Base-by-base conservation (phyloP, 2,888 invertebrate species). In the Agrilus mali region DNA sequence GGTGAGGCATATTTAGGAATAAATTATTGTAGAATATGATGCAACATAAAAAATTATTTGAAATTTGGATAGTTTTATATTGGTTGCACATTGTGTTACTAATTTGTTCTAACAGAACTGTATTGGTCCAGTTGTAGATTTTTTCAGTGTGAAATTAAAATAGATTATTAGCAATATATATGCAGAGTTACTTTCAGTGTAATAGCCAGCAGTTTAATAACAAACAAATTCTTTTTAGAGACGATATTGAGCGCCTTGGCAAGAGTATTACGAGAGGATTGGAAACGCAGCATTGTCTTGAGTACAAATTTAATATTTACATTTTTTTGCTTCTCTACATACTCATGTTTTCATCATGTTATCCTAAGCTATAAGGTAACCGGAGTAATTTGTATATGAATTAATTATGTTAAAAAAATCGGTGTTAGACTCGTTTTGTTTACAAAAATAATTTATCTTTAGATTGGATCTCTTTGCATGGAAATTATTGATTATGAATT, bases 271-370 rank as follows among this genome's bases (percentile, higher is more conserved):
- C 78, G 96, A 52, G 98, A 98, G 71, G 97, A 98, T 69, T 97
- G 95, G 89, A 89, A 89, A 67, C 82, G 89, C 62, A 96, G 90
- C 65, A 84, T 95, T 58, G 95, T 97, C 64, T 70, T 98, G 46
- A 92, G 94, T 55, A 95, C 93, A 54, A 95, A 95, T 67, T 89
- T 98, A 60, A 86, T 95, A 51, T 92, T 93, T 64, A 88, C 92
- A 57, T 97, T 97, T 70, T 93, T 94, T 65, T 96, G 94, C 64
- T 94, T 98, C 64, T 96, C 97, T 10, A 87, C 88, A 34, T 97
- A 94, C 63, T 83, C 86, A 56, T 86, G 89, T 60, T 97, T 97
- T 70, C 97, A 98, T 66, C 80, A 85, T 40, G 84, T 95, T 35
- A 86, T 98, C 50, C 78, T 93, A 40, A 93, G 95, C 64, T 94